Conservation (phyloP, 2,888 invertebrate genomes). For the Aspidiotus destructor region DNA sequence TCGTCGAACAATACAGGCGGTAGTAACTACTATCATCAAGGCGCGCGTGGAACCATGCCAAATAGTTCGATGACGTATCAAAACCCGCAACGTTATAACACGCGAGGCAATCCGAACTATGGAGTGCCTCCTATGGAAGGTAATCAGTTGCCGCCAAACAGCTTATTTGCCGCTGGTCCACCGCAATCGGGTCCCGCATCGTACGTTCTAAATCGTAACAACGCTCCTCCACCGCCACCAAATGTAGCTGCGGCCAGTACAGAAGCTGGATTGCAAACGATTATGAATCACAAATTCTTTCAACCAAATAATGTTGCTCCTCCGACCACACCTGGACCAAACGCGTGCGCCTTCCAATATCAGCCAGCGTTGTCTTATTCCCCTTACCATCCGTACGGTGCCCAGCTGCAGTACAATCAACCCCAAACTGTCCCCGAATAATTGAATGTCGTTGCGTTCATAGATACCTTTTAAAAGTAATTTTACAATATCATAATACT, state of each 20-base stretch:
- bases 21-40: neutral
- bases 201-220: conserved; percentile 44
- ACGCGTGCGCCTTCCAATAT: conserved; percentile 50
- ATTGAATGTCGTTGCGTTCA: neutral
- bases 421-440: conserved; percentile 30
- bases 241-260: conserved; percentile 37
- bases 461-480: neutral
- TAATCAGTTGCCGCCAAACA: conserved; percentile 13
- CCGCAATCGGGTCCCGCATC: conserved; percentile 24
- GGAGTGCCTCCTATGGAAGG: conserved; percentile 9
- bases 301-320: conserved; percentile 53
- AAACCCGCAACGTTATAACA: neutral
- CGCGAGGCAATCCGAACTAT: conserved; percentile 9
- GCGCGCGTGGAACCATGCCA: neutral
- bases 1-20: conserved; percentile 1
- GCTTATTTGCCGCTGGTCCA: conserved; percentile 29
- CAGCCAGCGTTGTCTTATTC: conserved; percentile 20
- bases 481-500: neutral
- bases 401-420: conserved; percentile 22
- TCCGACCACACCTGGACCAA: conserved; percentile 51
- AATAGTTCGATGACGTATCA: conserved; percentile 6
- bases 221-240: neutral
- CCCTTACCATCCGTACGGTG: conserved; percentile 28
- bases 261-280: conserved; percentile 47
- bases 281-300: conserved; percentile 63